phyloP scores from a whole-genome alignment of 2,888 invertebrate genomes.

The Miltochrista miniata region DNA sequence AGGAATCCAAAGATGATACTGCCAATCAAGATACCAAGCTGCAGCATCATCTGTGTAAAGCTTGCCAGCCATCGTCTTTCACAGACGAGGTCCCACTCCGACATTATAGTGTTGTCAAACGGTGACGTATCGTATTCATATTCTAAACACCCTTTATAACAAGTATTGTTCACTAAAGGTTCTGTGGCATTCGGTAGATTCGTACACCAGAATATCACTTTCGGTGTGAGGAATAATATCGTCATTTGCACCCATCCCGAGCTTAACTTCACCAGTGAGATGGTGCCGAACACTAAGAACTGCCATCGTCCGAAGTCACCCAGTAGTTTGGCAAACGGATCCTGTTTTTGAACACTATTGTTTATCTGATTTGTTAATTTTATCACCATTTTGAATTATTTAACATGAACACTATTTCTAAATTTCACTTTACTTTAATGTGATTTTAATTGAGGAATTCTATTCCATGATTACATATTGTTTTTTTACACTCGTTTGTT shows the following conservation, averaged over 20 bases:
- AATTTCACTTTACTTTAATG: background rate
- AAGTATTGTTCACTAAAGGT: constrained; percentile 58
- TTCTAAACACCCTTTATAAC: constrained; percentile 78
- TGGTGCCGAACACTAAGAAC: constrained; percentile 84
- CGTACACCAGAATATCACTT: constrained; percentile 78
- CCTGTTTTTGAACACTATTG: constrained; percentile 48
- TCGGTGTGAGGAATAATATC: constrained; percentile 89
- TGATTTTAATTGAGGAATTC: too few species aligned
- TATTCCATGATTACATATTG: too few species aligned
- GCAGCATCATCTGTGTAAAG: constrained; percentile 88
- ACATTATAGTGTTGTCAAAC: constrained; percentile 87
- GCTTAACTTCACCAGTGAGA: constrained; percentile 88
- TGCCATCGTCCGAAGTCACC: constrained; percentile 88
- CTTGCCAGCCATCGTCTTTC: constrained; percentile 85
- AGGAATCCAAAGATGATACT: constrained; percentile 88
- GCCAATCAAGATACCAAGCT: constrained; percentile 89
- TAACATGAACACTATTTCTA: background rate
- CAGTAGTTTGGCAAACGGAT: constrained; percentile 59
- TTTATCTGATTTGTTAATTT: constrained; percentile 39
- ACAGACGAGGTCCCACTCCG: constrained; percentile 90
- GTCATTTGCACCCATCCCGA: constrained; percentile 91
- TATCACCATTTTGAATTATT: constrained; percentile 53
- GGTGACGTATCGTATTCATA: constrained; percentile 85
- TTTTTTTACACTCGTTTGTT: background rate
- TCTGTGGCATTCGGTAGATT: constrained; percentile 55